These are phyloP conservation scores for Macrosiphum euphorbiae DNA, from an alignment of 2,888 invertebrate genomes.

Conservation along the genomic window DNA sequence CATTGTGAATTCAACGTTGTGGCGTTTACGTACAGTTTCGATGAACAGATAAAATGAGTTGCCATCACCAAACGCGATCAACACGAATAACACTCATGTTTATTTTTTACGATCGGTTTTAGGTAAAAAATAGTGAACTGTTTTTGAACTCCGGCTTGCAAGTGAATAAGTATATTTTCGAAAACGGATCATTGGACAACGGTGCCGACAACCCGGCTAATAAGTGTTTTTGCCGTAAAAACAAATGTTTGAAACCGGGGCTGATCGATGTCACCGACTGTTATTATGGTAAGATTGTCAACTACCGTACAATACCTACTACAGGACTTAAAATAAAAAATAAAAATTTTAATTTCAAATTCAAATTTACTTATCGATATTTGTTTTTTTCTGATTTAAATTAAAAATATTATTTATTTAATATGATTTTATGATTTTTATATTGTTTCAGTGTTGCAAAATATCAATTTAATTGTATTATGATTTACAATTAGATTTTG, in stretches of 20 bases:
- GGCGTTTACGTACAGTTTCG: background rate
- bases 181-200: conserved; percentile 83
- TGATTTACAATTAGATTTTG: no score
- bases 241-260: conserved; percentile 81
- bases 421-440: no score
- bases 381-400: no score
- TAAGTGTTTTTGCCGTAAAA: conserved; percentile 84
- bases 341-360: no score
- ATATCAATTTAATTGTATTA: no score
- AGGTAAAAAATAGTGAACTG: conserved; percentile 73
- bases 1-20: background rate
- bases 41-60: background rate
- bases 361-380: no score
- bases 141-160: conserved; percentile 75
- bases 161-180: conserved; percentile 83
- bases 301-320: background rate
- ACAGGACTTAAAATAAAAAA: no score
- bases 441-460: no score
- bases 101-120: background rate
- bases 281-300: conserved; percentile 78
- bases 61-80: background rate
- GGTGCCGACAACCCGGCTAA: conserved; percentile 80
- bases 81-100: background rate
- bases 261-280: conserved; percentile 87
- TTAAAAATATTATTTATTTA: no score